Evolutionary conservation across 2,113 vertebrate genomes (phyloP), one percentile per base, ranked within the genome.

Genomic region (Saccopteryx leptura): DNA sequence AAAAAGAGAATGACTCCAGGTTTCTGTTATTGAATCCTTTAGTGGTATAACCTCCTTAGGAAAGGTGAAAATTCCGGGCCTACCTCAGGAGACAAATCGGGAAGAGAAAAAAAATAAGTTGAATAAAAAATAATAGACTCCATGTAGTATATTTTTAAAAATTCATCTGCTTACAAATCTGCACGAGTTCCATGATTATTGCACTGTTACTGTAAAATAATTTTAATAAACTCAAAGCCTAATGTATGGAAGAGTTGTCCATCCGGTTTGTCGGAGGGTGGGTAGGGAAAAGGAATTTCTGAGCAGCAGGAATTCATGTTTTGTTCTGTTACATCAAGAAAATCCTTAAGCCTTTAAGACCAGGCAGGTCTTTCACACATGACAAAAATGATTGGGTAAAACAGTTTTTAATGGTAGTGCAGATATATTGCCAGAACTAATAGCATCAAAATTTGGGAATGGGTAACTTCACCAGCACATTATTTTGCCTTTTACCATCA

Each of bases 21-120:
- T 46, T 89, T 96, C 76, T 82, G 12, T 83, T 85, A 66, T 33
- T 60, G 66, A 85, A 93, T 79, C 28, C 7, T 85, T 82, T 88
- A 69, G 78, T 18, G 24, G 0, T 13, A 71, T 33, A 90, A 79
- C 7, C 4, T 92, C 54, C 1, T 19, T 19, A 85, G n/a, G 68
- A 88, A 75, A 86, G 48, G 8, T 2, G 52, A 84, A 72, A 90
- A 78, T 19, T 65, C 33, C 89, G 39, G 46, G 8, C 10, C 9
- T 80, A 87, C 23, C 39, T 87, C 39, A 66, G 31, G 31, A 87
- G n/a, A 86, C 9, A 72, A 89, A 87, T 28, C 17, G 19, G 4
- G 1, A 7, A 46, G 39, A 54, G 33, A 69, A 92, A 78, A 78
- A 84, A 84, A 68, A 58, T 61, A 63, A 92, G 1, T 8, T 74